Base-by-base conservation (phyloP, 2,888 invertebrate genomes). In the Chloroclysta siterata region DNA sequence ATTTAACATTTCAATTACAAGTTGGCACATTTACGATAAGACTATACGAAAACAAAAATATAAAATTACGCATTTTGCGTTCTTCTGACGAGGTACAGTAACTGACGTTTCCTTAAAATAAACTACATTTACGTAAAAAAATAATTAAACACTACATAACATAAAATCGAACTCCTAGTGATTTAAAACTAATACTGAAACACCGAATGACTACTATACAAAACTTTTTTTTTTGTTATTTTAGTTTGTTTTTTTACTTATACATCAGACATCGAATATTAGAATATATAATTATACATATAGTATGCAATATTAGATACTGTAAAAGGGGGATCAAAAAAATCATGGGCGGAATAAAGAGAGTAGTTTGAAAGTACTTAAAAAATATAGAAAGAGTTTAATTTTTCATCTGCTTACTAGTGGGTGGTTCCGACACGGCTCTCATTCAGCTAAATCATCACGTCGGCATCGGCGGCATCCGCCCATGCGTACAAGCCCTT, bases 181-280 rank as follows among this genome's bases (percentile, higher is more conserved):
- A 88, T 88, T 89, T 88, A 86, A 85, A 87, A 86, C 88, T 88
- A 91, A 90, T 89, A 90, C 89, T 90, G 88, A 81, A 81, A 87
- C 80, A 87, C 80, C 79, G 75, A 86, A 79, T 77, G 55, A 85
- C 85, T 83, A 80, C 88, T 85, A 83, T 72, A 74, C 60, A 70
- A 74, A 76, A 79, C 76, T 79, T 84, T 15, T 56, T 62, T 69
- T 67, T 81, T 77, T 78, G 56, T 60, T 28, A 57, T 72, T 66
- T 73, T 75, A 75, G 73, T 68, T 48, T 63, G 74, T 77, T 76
- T 78, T n/a, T 76, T 76, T 63, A 84, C 76, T 76, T 22, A 64
- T 84, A 89, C 85, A 88, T 88, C 85, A 86, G 73, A 77, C 78
- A 78, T 82, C 63, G 76, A 76, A 67, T 51, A 59, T 78, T 79